Base-by-base conservation (phyloP, 2,797 vertebrate species). In the Gymnothorax reevesii region DNA sequence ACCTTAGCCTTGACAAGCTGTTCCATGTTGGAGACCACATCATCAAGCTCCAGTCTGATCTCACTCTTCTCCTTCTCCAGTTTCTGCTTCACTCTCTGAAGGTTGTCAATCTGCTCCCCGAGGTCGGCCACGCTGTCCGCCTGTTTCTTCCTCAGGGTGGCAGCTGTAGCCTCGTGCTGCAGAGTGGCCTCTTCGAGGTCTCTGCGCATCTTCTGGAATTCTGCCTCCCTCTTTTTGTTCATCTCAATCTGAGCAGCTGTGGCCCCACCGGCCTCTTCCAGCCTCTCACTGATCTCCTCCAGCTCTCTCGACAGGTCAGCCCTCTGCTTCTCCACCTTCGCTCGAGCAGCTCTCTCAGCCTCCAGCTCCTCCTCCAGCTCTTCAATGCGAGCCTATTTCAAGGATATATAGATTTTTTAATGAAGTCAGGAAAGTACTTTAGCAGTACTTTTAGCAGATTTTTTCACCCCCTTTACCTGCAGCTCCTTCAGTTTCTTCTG, bases 111-210 rank as follows among this genome's bases (percentile, higher is more conserved):
- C 93, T 98, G 97, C 90, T 97, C 97, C 82, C 97, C 96, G 7
- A 97, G 95, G 91, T 98, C 97, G 0, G 96, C 96, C 9, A 96
- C 92, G 0, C 93, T 97, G 88, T 97, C 97, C 0, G 95, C 95
- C 0, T 97, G 96, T 93, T 98, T 97, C 94, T 97, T 98, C 54
- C 96, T 90, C 52, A 98, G 93, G 0, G 97, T 87, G 0, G 97
- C 96, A 0, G 95, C 86, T 0, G 94, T 98, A 89, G 97, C 94
- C 90, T 98, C 98, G 0, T 98, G 97, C 89, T 97, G 97, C 90
- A 98, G 93, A 27, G 97, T 98, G 89, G 97, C 92, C 94, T 98
- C 97, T 92, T 98, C 97, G 0, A 98, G 96, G 94, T 98, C 97
- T 20, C 96, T 89, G 0, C 96, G 94, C 80, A 98, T 88, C 62